Base-by-base conservation (phyloP, 1,140 invertebrate species). In the Diorhabda elongata region DNA sequence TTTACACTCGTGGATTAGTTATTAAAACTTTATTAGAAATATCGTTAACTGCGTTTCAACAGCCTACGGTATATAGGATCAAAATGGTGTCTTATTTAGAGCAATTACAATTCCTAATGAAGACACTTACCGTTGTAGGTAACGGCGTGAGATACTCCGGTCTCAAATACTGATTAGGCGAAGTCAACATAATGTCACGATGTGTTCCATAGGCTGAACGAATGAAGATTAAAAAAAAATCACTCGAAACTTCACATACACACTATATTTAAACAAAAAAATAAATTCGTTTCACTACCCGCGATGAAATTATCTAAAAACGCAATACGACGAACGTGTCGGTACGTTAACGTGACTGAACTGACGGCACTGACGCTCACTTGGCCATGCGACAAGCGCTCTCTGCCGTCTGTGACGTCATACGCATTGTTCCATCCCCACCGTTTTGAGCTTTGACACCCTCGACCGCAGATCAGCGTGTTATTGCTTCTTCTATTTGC, bases 81-180 rank as follows among this genome's bases (percentile, higher is more conserved):
- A 26, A 26, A 26, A 26, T 26, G 26, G 26, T 26, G 26, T 26
- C 26, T 26, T 26, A 26, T 1, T 26, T 26, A 26, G 26, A 26
- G 26, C 26, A 26, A 26, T 26, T 26, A 26, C 26, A 26, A 26
- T 26, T 71, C 41, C 26, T 9, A 67, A 26, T 4, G n/a, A 52
- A 52, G n/a, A 2, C n/a, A 89, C 91, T 92, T 89, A 96, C 94
- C 89, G 93, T 93, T 61, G 92, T 94, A 77, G 93, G 91, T 82
- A 95, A 87, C 76, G 94, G 93, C 74, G 93, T 92, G 77, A 96
- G 85, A 85, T 96, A 96, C 86, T 96, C 94, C 81, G 94, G 94
- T 82, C 95, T 93, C 72, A 96, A 85, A 83, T 96, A 96, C 85
- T 96, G 94, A 86, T 94, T 95, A 42, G 5, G 44, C 73, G 87